Base-by-base conservation (phyloP, 2,797 vertebrate genomes). In the Tadarida brasiliensis region DNA sequence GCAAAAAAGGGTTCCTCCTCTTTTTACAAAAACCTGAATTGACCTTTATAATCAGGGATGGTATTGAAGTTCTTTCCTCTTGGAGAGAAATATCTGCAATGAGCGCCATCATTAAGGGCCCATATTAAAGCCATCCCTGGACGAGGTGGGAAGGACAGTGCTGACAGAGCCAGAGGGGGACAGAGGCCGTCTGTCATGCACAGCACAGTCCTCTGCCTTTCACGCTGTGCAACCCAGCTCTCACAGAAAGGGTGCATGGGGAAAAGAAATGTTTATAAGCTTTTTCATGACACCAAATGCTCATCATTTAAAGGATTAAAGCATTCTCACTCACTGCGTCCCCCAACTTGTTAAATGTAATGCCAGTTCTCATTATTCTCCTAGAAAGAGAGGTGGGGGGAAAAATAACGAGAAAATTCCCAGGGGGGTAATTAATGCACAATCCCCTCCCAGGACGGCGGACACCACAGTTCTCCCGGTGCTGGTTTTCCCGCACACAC, bases 341-440 rank as follows among this genome's bases (percentile, higher is more conserved):
- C 28, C 65, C 68, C 44, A 28, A 35, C 67, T 77, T 14, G 26
- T 67, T 71, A 85, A 87, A 33, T n/a, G 12, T 30, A 59, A 87
- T 33, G 30, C 61, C 84, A 33, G 51, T 81, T 87, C 71, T 89
- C 86, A 68, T 57, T 90, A 91, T 87, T 73, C 73, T 94, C 86
- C 44, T 63, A 82, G 59, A 87, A 96, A 92, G 47, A 87, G 33
- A 89, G 14, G 10, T 11, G 28, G 49, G 67, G 74, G 22, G 17
- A 61, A 19, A 59, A 74, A 56, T 85, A 82, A 67, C 51, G 59
- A 90, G 83, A 92, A 89, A 74, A 90, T 44, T 86, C 76, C 92
- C 93, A 63, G 5, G 67, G 35, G 68, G 24, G 49, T 92, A 93
- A 94, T 96, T 88, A 97, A 82, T 22, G 9, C 4, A 35, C 47